phyloP scores from a whole-genome alignment of 2,113 vertebrate species.

The Motacilla alba region DNA sequence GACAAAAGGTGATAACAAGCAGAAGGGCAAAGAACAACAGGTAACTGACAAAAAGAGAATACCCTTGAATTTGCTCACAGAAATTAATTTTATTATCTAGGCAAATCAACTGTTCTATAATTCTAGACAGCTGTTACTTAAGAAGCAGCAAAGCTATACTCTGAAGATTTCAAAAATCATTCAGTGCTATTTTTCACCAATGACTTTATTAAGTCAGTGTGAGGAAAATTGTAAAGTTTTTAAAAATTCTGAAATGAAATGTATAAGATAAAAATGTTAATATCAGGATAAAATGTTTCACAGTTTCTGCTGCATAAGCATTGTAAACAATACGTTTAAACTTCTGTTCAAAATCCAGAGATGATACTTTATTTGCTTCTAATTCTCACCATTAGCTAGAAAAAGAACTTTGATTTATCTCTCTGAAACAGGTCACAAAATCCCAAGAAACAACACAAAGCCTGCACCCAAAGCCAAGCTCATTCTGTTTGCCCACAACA shows the following conservation, averaged over 20 bases:
- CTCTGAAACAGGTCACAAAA: not conserved
- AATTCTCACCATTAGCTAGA: not conserved
- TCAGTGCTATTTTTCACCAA: not conserved
- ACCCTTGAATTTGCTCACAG: not conserved
- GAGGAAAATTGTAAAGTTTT: not conserved
- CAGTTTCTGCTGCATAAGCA: not conserved
- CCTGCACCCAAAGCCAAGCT: not conserved
- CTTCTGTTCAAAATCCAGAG: not conserved
- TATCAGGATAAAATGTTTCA: not conserved
- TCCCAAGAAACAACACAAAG: not conserved
- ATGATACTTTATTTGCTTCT: not conserved
- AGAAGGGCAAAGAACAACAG: not conserved
- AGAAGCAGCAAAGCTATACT: not conserved
- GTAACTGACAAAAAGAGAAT: not conserved
- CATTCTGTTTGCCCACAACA: not conserved
- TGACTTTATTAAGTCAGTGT: not conserved
- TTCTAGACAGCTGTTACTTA: not conserved
- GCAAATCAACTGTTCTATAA: not conserved
- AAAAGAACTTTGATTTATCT: not conserved
- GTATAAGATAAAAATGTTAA: not conserved
- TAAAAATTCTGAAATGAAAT: not conserved
- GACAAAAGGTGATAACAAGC: not conserved
- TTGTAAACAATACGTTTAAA: not conserved
- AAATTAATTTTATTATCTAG: not conserved
- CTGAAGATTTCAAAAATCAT: not conserved